Evolutionary conservation across 2,797 vertebrate genomes (phyloP), one percentile per base, ranked within the genome.

Genomic region (Silurus aristotelis): DNA sequence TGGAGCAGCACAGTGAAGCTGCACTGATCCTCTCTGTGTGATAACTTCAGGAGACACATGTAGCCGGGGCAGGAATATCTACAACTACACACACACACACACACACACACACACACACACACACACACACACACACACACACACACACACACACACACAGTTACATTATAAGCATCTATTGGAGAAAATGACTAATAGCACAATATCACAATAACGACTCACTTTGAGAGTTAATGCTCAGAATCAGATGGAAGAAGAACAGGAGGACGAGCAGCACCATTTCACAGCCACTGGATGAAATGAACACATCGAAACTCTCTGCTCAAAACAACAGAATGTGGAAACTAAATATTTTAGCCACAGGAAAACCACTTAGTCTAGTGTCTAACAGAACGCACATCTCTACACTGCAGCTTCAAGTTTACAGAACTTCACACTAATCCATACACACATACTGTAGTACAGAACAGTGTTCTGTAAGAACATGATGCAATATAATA

Each of bases 21-120:
- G 2, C 72, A 75, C 72, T 75, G 72, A 75, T 75, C 48, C 72
- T 8, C 48, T 75, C 72, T 5, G 6, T 75, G 72, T 75, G n/a
- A 75, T 7, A 75, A 73, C 71, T 55, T 25, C 71, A 73, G 71
- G 71, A 73, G 48, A 55, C 72, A 75, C 72, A 1, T 4, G 6
- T 19, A 72, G 43, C 20, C 27, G 27, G 6, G 27, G 66, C 27
- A 72, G 70, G 70, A 72, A 48, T 43, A 46, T 46, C 70, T 68
- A 68, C 66, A n/a, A n/a, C n/a, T n/a, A n/a, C n/a, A n/a, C n/a
- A n/a, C n/a, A n/a, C n/a, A 67, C n/a, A n/a, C n/a, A 67, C 14
- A 67, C 13, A 66, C 38, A 38, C 38, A 38, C n/a, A 66, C n/a
- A 66, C n/a, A 66, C n/a, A 64, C 63, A 25, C 48, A 52, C 48